Evolutionary conservation across 2,888 invertebrate genomes (phyloP).

Genomic region (Drosophila kambysellisi): DNA sequence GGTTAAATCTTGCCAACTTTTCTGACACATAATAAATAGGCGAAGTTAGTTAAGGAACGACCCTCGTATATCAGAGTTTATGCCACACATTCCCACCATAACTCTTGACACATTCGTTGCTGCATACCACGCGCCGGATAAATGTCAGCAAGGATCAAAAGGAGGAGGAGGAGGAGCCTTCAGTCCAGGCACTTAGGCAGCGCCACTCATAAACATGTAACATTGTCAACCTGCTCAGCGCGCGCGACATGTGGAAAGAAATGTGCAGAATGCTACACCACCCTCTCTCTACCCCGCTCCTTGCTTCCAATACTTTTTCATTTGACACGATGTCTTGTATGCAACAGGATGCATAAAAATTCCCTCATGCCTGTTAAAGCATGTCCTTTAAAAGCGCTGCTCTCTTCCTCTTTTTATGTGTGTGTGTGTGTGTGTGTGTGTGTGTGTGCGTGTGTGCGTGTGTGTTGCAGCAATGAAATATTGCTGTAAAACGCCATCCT

Average conservation of each 20-base stretch:
- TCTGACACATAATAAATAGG: slow-evolving; percentile 7
- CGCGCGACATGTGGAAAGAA: slow-evolving; percentile 33
- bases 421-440: not conserved
- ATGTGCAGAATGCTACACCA: not conserved
- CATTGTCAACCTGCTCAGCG: slow-evolving; percentile 59
- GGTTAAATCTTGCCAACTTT: not conserved
- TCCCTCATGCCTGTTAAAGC: slow-evolving; percentile 30
- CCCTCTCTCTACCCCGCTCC: not conserved
- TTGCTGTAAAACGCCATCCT: slow-evolving; percentile 29
- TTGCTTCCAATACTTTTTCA: not conserved
- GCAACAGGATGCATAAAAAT: slow-evolving; percentile 73
- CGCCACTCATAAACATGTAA: slow-evolving; percentile 67
- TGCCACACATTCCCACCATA: slow-evolving; percentile 30
- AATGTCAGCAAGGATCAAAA: slow-evolving; percentile 13
- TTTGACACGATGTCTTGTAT: slow-evolving; percentile 18
- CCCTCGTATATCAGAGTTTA: slow-evolving; percentile 32
- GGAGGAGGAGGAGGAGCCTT: not conserved
- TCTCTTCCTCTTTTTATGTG: slow-evolving; percentile 1
- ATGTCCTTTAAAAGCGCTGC: slow-evolving; percentile 14
- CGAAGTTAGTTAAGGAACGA: slow-evolving; percentile 9
- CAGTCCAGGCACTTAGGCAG: slow-evolving; percentile 28
- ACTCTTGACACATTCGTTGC: slow-evolving; percentile 38
- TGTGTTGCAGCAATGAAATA: slow-evolving; percentile 29
- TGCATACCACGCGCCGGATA: slow-evolving; percentile 19
- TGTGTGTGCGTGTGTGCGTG: not conserved